Conservation (phyloP, 1,140 invertebrate genomes). For the Orchestia grillus region DNA sequence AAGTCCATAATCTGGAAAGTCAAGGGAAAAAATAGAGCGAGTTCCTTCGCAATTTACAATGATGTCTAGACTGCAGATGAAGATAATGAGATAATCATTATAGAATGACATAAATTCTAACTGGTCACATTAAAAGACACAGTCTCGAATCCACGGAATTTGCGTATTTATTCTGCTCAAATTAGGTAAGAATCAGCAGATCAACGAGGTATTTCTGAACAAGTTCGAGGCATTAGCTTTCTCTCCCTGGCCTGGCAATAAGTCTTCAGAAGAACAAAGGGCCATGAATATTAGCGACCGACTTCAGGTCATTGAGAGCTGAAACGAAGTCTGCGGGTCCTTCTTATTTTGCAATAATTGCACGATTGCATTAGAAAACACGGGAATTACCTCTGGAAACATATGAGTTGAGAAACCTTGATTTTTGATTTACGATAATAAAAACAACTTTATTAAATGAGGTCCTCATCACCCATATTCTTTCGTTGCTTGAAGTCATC, state of each 20-base stretch:
- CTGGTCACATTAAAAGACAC: background rate
- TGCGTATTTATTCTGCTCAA: background rate
- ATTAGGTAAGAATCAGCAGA: background rate
- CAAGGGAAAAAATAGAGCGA: background rate
- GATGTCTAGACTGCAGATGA: background rate
- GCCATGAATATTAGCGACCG: background rate
- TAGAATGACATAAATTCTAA: background rate
- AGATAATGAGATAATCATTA: background rate
- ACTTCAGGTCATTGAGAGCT: slow-evolving; percentile 30
- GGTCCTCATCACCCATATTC: background rate
- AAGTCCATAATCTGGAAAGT: background rate
- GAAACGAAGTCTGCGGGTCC: background rate
- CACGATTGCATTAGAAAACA: background rate
- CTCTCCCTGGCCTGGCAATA: background rate
- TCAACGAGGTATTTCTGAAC: background rate
- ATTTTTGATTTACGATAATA: background rate
- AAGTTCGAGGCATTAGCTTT: background rate
- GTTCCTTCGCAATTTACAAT: background rate
- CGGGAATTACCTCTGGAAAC: background rate
- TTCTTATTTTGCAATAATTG: background rate
- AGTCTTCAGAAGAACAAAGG: background rate
- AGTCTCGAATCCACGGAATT: background rate
- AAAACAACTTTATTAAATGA: background rate
- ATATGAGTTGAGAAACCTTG: background rate
- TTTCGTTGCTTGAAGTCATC: background rate